Percentiles rank a stretch among this genome's conserved stretches.
Evolutionary conservation across 1,140 invertebrate species (phyloP).

Genomic region (Cotesia chilonis): DNA sequence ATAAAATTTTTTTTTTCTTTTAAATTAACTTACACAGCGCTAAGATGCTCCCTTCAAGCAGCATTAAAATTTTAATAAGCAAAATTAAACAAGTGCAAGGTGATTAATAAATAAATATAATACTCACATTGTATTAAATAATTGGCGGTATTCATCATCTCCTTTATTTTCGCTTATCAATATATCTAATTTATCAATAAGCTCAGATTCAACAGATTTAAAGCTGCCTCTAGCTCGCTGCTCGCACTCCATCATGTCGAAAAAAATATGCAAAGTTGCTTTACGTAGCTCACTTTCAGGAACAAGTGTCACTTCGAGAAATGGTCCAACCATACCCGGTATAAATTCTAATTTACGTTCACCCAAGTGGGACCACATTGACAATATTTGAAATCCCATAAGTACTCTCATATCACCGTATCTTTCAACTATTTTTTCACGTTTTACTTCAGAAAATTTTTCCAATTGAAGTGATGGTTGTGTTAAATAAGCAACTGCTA

Average conservation of each 20-base stretch:
- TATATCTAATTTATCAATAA: constrained; percentile 93
- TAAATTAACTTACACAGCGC: constrained; percentile 81
- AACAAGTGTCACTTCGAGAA: constrained; percentile 93
- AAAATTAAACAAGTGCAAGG: background rate
- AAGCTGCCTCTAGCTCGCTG: constrained; percentile 84
- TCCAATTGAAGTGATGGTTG: constrained; percentile 88
- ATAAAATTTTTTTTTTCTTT: background rate
- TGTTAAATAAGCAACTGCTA: constrained; percentile 87
- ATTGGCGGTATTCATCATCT: constrained; percentile 88
- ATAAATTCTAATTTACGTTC: constrained; percentile 89
- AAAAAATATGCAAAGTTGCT: constrained; percentile 93
- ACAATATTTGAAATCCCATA: constrained; percentile 92
- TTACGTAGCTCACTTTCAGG: constrained; percentile 88
- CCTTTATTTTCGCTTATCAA: constrained; percentile 92
- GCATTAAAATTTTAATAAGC: constrained; percentile 49
- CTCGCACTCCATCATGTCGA: constrained; percentile 97
- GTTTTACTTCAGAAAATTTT: constrained; percentile 81
- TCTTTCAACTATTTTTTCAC: constrained; percentile 80
- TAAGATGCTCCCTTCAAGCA: constrained; percentile 84
- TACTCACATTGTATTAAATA: constrained; percentile 93
- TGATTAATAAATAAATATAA: constrained; percentile 31
- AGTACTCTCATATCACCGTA: constrained; percentile 92
- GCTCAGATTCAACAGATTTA: constrained; percentile 87
- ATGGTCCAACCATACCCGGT: constrained; percentile 91
- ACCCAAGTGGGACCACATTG: constrained; percentile 92